Evolutionary conservation across 2,113 vertebrate genomes (phyloP), one percentile per base, ranked within the genome.

Genomic region (Equus przewalskii): DNA sequence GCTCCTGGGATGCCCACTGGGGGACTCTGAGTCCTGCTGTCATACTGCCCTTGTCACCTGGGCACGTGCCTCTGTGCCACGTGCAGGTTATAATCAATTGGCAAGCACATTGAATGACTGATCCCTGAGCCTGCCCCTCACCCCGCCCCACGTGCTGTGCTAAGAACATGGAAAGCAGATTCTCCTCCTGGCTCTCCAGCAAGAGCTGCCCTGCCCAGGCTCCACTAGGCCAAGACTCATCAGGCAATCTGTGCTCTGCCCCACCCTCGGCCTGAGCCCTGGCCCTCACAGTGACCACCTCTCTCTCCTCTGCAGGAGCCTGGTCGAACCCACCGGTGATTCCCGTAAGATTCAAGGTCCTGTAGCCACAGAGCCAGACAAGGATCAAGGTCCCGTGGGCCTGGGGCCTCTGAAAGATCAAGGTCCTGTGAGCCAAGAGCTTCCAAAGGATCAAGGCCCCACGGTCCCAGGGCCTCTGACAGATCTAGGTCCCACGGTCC

Each of bases 31-130:
- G 97, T 96, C 88, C 67, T 58, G 60, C 86, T 75, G 82, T 19
- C 60, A 64, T 90, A 89, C 85, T 33, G 96, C 75, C 10, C 0
- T 67, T 14, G 6, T 65, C 73, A 67, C 87, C 96, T 41, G 3
- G 83, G 98, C 79, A 72, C 92, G 51, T 13, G 22, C 89, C n/a
- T 64, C 93, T n/a, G 18, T 73, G 92, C 97, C 96, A 7, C 0
- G 30, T 33, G 97, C 98, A 98, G 92, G 98, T 98, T 98, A 98
- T 98, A 98, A 98, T 99, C 98, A 99, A 98, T 98, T 98, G 98
- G 98, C 98, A 98, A 98, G 82, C 94, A 96, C 98, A 98, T 56
- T 90, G 97, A 87, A 96, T 85, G 91, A 92, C 83, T 28, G 30
- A 18, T 73, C 51, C 58, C 79, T n/a, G 41, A 70, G 78, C 89